Conservation (phyloP, 2,888 invertebrate genomes). For the Nycteola revayana region DNA sequence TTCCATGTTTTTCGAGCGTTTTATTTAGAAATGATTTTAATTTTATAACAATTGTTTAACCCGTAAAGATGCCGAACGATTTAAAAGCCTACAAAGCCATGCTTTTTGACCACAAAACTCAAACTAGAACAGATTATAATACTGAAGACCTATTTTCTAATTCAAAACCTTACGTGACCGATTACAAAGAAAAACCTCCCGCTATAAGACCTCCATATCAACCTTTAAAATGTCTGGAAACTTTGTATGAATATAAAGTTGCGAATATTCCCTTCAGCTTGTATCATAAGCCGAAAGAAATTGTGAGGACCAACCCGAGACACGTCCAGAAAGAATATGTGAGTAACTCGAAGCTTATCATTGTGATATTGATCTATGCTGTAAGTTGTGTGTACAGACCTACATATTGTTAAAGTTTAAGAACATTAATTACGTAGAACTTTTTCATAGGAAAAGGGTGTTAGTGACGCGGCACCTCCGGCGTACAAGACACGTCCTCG, state of each 20-base stretch:
- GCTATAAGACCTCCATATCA: slow-evolving; percentile 13
- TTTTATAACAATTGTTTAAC: too few species aligned
- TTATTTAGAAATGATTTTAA: too few species aligned
- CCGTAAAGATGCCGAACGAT: slow-evolving; percentile 3
- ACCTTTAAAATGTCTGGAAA: slow-evolving; percentile 37
- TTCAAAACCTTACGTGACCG: slow-evolving; percentile 14
- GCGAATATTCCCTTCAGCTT: slow-evolving; percentile 32
- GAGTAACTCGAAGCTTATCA: too few species aligned
- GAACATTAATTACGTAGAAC: too few species aligned
- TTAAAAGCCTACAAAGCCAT: slow-evolving; percentile 8
- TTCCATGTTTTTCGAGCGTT: not conserved
- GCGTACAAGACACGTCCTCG: slow-evolving; percentile 15
- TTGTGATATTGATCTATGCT: too few species aligned
- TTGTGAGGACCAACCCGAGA: slow-evolving; percentile 35
- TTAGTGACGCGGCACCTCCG: slow-evolving; percentile 4
- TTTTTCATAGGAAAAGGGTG: too few species aligned
- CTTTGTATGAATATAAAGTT: slow-evolving; percentile 36
- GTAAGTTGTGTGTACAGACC: too few species aligned
- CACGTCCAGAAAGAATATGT: slow-evolving; percentile 31
- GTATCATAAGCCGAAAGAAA: slow-evolving; percentile 33
- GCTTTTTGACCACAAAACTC: slow-evolving; percentile 39
- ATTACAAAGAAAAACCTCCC: slow-evolving; percentile 22
- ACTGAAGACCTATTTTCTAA: slow-evolving; percentile 14
- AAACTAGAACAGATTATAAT: slow-evolving; percentile 29
- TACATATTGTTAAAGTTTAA: too few species aligned